Evolutionary conservation across 92 coral and sea anemone species (phyloP), one percentile per base, ranked within the genome.

Genomic region (Anthopleura xanthogrammica): DNA sequence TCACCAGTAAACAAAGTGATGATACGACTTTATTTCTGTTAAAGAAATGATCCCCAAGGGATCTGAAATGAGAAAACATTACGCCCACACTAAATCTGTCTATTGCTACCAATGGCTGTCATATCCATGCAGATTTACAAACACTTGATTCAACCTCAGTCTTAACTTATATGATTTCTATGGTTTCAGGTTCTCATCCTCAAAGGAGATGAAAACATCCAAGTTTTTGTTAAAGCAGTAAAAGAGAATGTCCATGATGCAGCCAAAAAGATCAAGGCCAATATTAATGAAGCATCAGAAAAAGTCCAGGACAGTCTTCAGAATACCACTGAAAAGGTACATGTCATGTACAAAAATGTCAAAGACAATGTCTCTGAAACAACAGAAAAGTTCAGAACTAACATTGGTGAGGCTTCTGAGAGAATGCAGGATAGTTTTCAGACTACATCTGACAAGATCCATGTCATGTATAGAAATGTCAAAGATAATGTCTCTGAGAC

Each of bases 151-250:
- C 50, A 16, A 62, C 41, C 29, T 19, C 36, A 29, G 36, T 29
- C 22, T 77, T 86, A 9, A 82, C 9, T 78, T 66, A 50, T 56
- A 3, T 43, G 22, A 52, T 41, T n/a, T 58, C 72, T n/a, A 41
- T 74, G 1, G 17, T 91, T 83, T 52, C 80, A 94, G 98, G 98
- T 90, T 16, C 86, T 97, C 62, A 92, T 97, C 71, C 95, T 93
- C 16, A 92, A 91, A 83, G 99, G 99, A 17, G 99, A 97, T 60
- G 99, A 97, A 83, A 94, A 94, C 85, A 78, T 95, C 40, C 93
- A 92, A 76, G 96, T 95, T 16, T 92, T 95, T 92, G 91, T 95
- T 86, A 91, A 95, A 86, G 86, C 90, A 82, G 98, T 95, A 1
- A 95, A 95, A 72, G 98, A 94, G 22, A 92, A 94, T 84, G 94